phyloP scores from a whole-genome alignment of 53 echinoderm and acorn worm species.

The Pentamera pediparva region DNA sequence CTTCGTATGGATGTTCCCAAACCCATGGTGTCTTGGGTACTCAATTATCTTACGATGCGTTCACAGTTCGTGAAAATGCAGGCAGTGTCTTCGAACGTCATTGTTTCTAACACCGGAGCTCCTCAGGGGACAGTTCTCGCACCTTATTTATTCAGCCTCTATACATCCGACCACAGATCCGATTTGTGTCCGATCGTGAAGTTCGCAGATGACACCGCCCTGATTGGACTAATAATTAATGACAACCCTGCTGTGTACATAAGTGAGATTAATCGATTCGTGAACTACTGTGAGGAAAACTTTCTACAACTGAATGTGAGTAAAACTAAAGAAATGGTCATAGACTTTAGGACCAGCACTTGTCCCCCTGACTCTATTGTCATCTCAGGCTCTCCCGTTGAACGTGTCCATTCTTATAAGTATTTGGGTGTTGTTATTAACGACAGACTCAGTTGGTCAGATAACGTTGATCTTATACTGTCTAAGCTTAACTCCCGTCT shows the following conservation, averaged over 20 bases:
- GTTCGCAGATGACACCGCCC: not conserved
- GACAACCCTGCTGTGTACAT: not conserved
- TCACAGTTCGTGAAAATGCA: not conserved
- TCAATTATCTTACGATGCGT: conserved; percentile 1
- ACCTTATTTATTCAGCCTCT: not conserved
- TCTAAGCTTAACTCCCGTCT: not conserved
- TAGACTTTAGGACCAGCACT: not conserved
- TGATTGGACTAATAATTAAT: not conserved
- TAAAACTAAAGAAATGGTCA: conserved; percentile 1
- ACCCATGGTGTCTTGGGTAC: not conserved
- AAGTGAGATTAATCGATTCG: not conserved
- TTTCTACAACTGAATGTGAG: not conserved
- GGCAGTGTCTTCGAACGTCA: not conserved
- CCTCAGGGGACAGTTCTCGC: not conserved
- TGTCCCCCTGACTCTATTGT: not conserved
- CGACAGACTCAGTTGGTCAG: not conserved
- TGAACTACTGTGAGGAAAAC: not conserved
- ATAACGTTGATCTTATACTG: not conserved
- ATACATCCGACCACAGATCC: not conserved
- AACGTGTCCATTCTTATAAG: not conserved
- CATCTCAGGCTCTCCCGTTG: not conserved
- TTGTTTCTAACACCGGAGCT: not conserved
- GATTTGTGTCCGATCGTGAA: too few relatives aligned
- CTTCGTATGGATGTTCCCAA: not conserved
- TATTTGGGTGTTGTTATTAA: not conserved